Evolutionary conservation across 2,797 vertebrate genomes (phyloP).

Genomic region (Buceros bicornis): DNA sequence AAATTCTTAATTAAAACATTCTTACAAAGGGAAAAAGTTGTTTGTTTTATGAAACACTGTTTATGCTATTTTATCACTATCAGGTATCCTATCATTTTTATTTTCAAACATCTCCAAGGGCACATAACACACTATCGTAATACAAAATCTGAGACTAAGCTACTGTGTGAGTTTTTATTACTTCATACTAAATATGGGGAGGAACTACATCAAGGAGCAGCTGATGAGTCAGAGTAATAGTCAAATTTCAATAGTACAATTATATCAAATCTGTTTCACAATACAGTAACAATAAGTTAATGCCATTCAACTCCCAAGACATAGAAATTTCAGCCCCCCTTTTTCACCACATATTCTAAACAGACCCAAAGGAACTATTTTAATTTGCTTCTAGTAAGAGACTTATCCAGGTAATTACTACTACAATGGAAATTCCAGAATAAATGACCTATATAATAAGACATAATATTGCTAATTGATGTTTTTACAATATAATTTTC

Average conservation of each 20-base stretch:
- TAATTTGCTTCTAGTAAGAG: not conserved
- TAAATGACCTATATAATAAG: not conserved
- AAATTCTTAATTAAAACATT: not conserved
- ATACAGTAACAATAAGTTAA: not conserved
- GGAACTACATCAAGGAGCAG: not conserved
- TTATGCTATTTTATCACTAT: not conserved
- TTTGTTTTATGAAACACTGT: not conserved
- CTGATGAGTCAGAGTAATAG: not conserved
- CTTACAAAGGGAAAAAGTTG: not conserved
- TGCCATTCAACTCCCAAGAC: not conserved
- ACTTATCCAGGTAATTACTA: not conserved
- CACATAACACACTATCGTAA: not conserved
- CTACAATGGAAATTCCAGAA: not conserved
- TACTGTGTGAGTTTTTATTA: not conserved
- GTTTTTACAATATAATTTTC: not conserved
- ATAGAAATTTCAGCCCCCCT: not conserved
- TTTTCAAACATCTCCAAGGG: not conserved
- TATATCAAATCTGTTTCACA: not conserved
- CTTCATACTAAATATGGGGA: not conserved
- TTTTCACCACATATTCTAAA: not conserved
- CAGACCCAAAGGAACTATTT: not conserved
- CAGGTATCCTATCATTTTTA: not conserved
- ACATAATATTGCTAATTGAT: not conserved
- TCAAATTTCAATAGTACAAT: not conserved
- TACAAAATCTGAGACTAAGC: not conserved